Percentiles rank a stretch among this genome's conserved stretches.
Evolutionary conservation across 2,113 vertebrate genomes (phyloP).

Genomic region (Plectropomus leopardus): DNA sequence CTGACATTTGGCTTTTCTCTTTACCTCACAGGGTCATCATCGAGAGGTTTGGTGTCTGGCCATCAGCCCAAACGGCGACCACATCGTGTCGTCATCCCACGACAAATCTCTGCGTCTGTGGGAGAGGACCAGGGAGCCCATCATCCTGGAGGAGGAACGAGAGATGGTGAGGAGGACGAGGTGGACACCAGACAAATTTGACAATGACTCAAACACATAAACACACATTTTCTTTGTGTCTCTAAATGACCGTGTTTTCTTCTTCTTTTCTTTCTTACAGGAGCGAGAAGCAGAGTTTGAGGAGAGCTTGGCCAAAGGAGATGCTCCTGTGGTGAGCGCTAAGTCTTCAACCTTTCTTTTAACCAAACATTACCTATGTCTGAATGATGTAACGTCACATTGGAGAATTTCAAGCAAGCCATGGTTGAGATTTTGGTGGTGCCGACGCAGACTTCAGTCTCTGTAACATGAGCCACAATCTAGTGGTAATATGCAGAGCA

Average conservation of each 20-base stretch:
- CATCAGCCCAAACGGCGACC: conserved; percentile 95
- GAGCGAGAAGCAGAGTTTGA: conserved; percentile 96
- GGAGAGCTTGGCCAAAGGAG: conserved; percentile 92
- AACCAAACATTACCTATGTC: not conserved
- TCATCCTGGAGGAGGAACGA: conserved; percentile 95
- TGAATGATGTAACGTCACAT: not conserved
- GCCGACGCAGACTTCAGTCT: not conserved
- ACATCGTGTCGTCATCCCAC: conserved; percentile 93
- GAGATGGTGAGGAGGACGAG: conserved; percentile 89
- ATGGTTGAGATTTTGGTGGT: not conserved
- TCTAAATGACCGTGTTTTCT: not conserved
- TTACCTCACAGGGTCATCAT: conserved; percentile 90
- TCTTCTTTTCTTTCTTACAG: conserved; percentile 71
- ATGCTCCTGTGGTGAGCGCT: conserved; percentile 90
- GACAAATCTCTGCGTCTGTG: conserved; percentile 97
- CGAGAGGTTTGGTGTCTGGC: conserved; percentile 95
- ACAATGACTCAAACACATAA: not conserved
- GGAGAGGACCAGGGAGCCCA: conserved; percentile 95
- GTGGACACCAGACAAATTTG: no score
- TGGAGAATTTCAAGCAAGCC: not conserved
- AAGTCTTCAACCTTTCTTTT: not conserved
- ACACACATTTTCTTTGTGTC: not conserved
- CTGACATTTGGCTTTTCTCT: not conserved
- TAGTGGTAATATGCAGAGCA: no score
- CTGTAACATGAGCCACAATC: no score